A percentile compares a stretch with the other conserved stretches of the same genome.
These are phyloP conservation scores for Pollenia angustigena DNA, from an alignment of 2,888 invertebrate genomes.

Conservation along the genomic window DNA sequence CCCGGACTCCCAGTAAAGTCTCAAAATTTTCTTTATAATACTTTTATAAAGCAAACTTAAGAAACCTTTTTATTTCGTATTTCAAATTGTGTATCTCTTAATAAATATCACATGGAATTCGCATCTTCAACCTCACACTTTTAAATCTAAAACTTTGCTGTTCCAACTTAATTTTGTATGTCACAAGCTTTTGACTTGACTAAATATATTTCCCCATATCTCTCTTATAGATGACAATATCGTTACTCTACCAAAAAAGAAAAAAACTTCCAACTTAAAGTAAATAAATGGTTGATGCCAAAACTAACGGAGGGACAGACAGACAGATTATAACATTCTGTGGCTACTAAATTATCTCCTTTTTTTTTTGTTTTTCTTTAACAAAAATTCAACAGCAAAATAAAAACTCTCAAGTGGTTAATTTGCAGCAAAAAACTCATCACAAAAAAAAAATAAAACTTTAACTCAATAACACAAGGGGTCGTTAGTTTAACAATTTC, in stretches of 20 bases:
- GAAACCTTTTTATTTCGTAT: too few species aligned
- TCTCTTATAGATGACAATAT: background rate
- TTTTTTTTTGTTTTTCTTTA: slow-evolving; percentile 1
- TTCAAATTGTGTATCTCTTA: too few species aligned
- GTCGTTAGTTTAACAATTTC: slow-evolving; percentile 66
- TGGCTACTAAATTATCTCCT: slow-evolving; percentile 62
- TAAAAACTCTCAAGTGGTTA: slow-evolving; percentile 45
- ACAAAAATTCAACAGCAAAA: slow-evolving; percentile 9
- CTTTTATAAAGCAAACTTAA: too few species aligned
- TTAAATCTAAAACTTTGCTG: background rate
- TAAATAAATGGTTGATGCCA: slow-evolving; percentile 36
- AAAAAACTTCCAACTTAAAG: slow-evolving; percentile 28
- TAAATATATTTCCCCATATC: background rate
- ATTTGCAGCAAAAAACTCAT: background rate
- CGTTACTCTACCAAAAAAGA: background rate
- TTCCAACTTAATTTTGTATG: too few species aligned
- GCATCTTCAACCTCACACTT: too few species aligned
- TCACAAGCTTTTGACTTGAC: background rate
- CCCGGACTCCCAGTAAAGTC: too few species aligned
- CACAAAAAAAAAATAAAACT: background rate
- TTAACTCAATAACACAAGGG: slow-evolving; percentile 31
- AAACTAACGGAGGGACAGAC: slow-evolving; percentile 42
- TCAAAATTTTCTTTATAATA: too few species aligned
- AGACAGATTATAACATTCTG: slow-evolving; percentile 40
- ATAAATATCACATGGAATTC: too few species aligned